Evolutionary conservation across 2,888 invertebrate genomes (phyloP).

Genomic region (Pantelozetes paolii): DNA sequence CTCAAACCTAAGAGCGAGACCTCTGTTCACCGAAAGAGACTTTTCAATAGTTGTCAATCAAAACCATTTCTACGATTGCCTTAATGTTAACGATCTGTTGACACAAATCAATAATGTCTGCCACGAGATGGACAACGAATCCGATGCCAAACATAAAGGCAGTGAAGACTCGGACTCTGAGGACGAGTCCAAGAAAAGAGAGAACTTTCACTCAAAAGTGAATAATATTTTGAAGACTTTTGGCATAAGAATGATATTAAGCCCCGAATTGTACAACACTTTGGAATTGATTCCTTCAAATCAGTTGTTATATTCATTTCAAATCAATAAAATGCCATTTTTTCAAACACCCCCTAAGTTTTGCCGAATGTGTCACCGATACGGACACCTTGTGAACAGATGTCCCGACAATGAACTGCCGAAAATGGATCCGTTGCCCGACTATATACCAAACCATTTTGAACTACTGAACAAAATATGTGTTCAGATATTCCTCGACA

Average conservation of each 20-base stretch:
- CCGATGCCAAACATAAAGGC: not conserved
- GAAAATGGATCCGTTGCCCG: constrained; percentile 52
- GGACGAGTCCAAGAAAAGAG: not conserved
- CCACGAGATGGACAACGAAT: not conserved
- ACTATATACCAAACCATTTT: constrained; percentile 51
- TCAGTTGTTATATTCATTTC: constrained; percentile 6
- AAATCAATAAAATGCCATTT: constrained; percentile 29
- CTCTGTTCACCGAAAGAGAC: constrained; percentile 24
- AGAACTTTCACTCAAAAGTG: not conserved
- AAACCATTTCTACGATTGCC: not conserved
- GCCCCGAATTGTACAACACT: not conserved
- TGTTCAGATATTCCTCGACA: constrained; percentile 49
- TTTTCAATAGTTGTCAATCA: not conserved
- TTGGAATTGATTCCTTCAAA: not conserved
- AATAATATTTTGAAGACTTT: not conserved
- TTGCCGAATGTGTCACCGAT: constrained; percentile 53
- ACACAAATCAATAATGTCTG: not conserved
- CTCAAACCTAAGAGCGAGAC: not conserved
- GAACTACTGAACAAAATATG: constrained; percentile 51
- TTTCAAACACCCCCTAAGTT: constrained; percentile 42
- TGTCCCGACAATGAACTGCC: constrained; percentile 58
- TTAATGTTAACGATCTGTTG: not conserved
- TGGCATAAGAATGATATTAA: not conserved
- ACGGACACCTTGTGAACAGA: constrained; percentile 55
- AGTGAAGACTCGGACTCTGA: constrained; percentile 20